phyloP scores from a whole-genome alignment of 2,797 vertebrate species.

The Nothura maculosa region DNA sequence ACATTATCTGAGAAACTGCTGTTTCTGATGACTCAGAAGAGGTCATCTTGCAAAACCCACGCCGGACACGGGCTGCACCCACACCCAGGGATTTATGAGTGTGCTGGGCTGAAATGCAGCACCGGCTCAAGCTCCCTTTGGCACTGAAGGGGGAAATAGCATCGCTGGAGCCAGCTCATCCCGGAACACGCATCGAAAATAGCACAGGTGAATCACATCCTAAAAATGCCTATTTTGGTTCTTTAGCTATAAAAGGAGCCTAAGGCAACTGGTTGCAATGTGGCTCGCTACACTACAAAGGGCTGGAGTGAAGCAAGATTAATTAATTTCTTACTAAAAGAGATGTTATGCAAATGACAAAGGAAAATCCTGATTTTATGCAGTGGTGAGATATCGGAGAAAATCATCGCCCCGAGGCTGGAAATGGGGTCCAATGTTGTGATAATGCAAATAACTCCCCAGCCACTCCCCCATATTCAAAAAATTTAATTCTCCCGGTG shows the following conservation, averaged over 20 bases:
- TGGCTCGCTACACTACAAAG: not conserved
- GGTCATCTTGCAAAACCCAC: not conserved
- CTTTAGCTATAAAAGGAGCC: constrained; percentile 13
- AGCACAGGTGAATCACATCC: constrained; percentile 42
- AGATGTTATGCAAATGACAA: not conserved
- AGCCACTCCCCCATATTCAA: not conserved
- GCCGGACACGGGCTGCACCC: not conserved
- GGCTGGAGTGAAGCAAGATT: not conserved
- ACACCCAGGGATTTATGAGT: not conserved
- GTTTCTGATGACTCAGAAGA: not conserved
- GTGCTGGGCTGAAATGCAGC: not conserved
- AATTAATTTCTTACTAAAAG: not conserved
- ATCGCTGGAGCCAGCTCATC: not conserved
- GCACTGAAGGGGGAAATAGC: not conserved
- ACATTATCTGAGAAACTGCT: fast-evolving
- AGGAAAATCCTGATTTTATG: not conserved
- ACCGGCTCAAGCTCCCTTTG: not conserved
- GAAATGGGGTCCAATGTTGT: not conserved
- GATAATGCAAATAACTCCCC: not conserved
- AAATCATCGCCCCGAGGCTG: not conserved
- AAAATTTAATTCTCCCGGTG: not conserved
- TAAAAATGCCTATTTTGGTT: constrained; percentile 16
- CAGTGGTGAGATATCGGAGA: not conserved
- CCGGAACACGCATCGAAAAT: not conserved
- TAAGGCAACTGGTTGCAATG: not conserved